Evolutionary conservation across 2,888 invertebrate genomes (phyloP), one percentile per base, ranked within the genome.

Genomic region (Luffia ferchaultella): DNA sequence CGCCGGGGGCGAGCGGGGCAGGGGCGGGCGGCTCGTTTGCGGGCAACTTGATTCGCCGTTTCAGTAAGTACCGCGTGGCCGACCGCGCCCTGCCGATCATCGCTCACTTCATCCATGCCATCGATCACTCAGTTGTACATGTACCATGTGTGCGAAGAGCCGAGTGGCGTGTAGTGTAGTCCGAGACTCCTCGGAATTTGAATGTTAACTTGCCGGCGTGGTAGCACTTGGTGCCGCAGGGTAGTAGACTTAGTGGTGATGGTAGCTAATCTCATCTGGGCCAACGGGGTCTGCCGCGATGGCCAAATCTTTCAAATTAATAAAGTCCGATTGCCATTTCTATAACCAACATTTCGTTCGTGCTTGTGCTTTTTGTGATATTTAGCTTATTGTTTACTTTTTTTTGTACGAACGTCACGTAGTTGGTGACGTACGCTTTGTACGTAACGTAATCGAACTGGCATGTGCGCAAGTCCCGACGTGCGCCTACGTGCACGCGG

Each of bases 21-120:
- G 89, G 86, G 67, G 75, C 86, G 61, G 80, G 48, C 9, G 20
- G 43, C 52, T 79, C 89, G 55, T 89, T 91, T 84, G 89, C 91
- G 62, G 90, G 91, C 70, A 90, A 86, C 85, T 85, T 93, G 63
- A 91, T 91, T 86, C 88, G 93, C 74, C 90, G 93, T 86, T 92
- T 93, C 89, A 93, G 93, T 94, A 93, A 94, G 94, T 93, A 88
- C 57, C 65, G 57, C 56, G 62, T 50, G 47, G 54, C 20, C 16
- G 16, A 40, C 30, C 15, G 20, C 43, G 16, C 5, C 40, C 12
- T 40, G 41, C 16, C 17, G n/a, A n/a, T 18, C 18, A 43, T 30
- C 45, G 16, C 48, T 18, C 40, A 30, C 30, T 12, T 30, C 30
- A 30, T 12, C 12, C 30, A 30, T 30, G 30, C 30, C 30, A 30